Evolutionary conservation across 2,113 vertebrate species (phyloP).

Genomic region (Garra rufa): DNA sequence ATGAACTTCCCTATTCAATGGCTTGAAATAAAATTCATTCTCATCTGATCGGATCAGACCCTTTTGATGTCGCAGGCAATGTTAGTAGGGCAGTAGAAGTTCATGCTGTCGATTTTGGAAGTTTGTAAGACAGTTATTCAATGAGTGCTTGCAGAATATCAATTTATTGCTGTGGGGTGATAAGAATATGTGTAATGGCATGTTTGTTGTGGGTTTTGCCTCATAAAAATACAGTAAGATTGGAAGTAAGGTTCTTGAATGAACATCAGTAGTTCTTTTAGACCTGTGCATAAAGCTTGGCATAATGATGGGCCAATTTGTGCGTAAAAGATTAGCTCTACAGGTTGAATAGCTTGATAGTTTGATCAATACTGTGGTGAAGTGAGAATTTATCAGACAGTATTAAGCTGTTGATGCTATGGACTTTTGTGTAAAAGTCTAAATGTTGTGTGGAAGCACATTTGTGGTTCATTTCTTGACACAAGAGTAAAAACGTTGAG

Average conservation of each 20-base stretch:
- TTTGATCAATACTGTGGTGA: neutral
- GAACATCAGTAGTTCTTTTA: neutral
- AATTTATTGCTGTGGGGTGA: neutral
- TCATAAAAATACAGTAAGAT: neutral
- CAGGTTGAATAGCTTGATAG: neutral
- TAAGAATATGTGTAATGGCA: neutral
- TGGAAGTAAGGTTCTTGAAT: neutral
- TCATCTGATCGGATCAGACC: constrained; percentile 1
- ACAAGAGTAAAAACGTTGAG: neutral
- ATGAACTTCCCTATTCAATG: neutral
- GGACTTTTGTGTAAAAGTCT: neutral
- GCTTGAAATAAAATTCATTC: neutral
- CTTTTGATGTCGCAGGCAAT: neutral
- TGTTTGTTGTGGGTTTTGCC: neutral
- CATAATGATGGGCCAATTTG: neutral
- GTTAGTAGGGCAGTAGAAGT: neutral
- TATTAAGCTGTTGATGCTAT: neutral
- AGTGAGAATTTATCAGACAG: neutral
- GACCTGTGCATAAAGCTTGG: neutral
- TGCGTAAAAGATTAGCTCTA: neutral
- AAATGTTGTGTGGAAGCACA: neutral
- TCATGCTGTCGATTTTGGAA: neutral
- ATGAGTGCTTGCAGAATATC: neutral
- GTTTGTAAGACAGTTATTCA: neutral
- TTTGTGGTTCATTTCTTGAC: neutral